Conservation (phyloP, 1,140 invertebrate species). For the Ephestia elutella region DNA sequence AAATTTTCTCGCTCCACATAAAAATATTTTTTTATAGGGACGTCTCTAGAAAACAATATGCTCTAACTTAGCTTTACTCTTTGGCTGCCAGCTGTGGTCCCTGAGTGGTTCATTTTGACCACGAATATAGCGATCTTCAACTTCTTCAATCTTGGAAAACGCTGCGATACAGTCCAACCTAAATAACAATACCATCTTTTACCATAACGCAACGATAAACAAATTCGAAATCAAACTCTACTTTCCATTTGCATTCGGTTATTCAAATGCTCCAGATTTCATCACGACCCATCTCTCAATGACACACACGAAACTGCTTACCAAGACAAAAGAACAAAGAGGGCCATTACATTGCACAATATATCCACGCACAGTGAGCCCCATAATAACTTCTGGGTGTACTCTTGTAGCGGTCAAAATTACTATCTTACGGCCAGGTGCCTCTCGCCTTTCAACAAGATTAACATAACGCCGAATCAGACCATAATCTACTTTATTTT, state of each 20-base stretch:
- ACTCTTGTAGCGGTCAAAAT: constrained; percentile 53
- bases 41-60: too few relatives aligned
- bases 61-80: too few relatives aligned
- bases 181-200: too few relatives aligned
- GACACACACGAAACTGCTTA: constrained; percentile 37
- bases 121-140: too few relatives aligned
- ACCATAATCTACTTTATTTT: constrained; percentile 10
- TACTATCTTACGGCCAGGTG: constrained; percentile 36
- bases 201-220: too few relatives aligned
- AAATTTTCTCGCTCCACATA: too few relatives aligned
- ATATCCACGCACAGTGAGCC: constrained; percentile 53
- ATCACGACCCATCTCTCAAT: constrained; percentile 52
- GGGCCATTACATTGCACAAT: constrained; percentile 45
- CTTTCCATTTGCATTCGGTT: background rate
- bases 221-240: too few relatives aligned
- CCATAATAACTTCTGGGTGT: constrained; percentile 39
- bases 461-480: constrained; percentile 4
- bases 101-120: too few relatives aligned
- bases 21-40: too few relatives aligned
- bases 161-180: too few relatives aligned
- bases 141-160: too few relatives aligned
- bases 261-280: constrained; percentile 26
- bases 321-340: constrained; percentile 60
- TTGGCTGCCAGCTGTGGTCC: too few relatives aligned
- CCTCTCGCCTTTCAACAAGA: constrained; percentile 25